Percentiles rank a stretch among this genome's conserved stretches.
phyloP scores from a whole-genome alignment of 1,140 invertebrate species.

The Drosophila ambigua region DNA sequence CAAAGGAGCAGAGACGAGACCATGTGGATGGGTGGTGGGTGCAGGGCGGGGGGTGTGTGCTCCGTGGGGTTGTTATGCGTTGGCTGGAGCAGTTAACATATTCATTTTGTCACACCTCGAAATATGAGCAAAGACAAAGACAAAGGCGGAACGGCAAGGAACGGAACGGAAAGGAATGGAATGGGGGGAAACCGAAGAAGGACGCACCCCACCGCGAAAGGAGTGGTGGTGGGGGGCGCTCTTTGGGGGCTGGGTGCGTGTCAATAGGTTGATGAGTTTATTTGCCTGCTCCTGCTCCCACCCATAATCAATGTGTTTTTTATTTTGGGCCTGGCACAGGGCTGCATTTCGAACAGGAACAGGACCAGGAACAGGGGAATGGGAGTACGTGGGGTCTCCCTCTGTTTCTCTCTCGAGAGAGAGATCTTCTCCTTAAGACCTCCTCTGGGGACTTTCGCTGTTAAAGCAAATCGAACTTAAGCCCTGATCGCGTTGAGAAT shows the following conservation, averaged over 20 bases:
- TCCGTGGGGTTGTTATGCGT: slow-evolving; percentile 35
- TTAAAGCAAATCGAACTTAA: slow-evolving; percentile 30
- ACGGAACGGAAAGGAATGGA: not conserved
- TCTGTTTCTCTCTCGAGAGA: not conserved
- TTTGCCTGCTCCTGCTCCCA: slow-evolving; percentile 40
- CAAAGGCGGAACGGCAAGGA: too few species aligned
- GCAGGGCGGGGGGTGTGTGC: slow-evolving; percentile 7
- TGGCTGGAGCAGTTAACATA: slow-evolving; percentile 42
- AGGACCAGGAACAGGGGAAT: not conserved
- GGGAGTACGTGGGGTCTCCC: too few species aligned
- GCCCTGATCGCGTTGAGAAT: slow-evolving; percentile 29
- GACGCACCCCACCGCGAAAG: too few species aligned
- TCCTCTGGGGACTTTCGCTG: not conserved
- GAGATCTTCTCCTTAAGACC: slow-evolving; percentile 21
- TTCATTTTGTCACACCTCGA: slow-evolving; percentile 54
- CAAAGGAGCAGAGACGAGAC: not conserved
- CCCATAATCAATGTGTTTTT: slow-evolving; percentile 57
- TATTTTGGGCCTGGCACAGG: slow-evolving; percentile 37
- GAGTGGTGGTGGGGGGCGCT: not conserved
- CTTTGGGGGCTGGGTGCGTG: slow-evolving; percentile 45
- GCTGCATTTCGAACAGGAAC: not conserved
- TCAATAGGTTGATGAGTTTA: slow-evolving; percentile 74
- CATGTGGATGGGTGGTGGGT: not conserved
- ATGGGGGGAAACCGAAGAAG: not conserved
- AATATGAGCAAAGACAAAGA: slow-evolving; percentile 44